A percentile compares a stretch with the other conserved stretches of the same genome.
Evolutionary conservation across 2,797 vertebrate species (phyloP).

Genomic region (Sebastes taczanowskii): DNA sequence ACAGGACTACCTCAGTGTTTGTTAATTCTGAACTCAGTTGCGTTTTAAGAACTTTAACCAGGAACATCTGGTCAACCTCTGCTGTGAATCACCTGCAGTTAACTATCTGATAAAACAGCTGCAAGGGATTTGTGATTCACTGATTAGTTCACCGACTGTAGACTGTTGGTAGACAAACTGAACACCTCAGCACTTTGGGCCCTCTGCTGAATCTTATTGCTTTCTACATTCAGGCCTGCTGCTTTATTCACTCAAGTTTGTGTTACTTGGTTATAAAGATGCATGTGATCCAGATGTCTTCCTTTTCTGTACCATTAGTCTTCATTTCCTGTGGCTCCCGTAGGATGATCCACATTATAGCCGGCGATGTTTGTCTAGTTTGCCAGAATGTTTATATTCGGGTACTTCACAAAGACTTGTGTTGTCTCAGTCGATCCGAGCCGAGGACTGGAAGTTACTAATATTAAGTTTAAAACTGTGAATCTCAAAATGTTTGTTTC

Average conservation of each 20-base stretch:
- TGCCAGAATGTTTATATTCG: background rate
- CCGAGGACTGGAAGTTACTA: background rate
- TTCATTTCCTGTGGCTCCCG: conserved; percentile 24
- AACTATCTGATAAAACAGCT: background rate
- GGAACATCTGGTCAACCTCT: background rate
- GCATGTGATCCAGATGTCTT: conserved; percentile 31
- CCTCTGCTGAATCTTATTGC: background rate
- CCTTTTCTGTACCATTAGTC: background rate
- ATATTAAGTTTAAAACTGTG: background rate
- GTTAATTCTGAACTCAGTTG: background rate
- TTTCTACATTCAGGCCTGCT: background rate
- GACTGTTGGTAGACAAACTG: background rate
- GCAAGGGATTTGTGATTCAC: background rate
- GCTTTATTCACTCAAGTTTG: background rate
- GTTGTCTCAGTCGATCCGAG: background rate
- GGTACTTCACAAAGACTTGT: background rate
- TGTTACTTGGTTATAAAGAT: background rate
- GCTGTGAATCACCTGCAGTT: background rate
- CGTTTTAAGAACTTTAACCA: background rate
- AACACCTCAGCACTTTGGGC: background rate
- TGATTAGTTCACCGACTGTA: background rate
- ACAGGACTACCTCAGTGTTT: background rate
- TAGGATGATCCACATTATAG: background rate
- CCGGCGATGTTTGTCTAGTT: conserved; percentile 18
- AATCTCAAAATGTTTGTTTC: background rate